Base-by-base conservation (phyloP, 2,888 invertebrate species). In the Chymomyza procnemis region DNA sequence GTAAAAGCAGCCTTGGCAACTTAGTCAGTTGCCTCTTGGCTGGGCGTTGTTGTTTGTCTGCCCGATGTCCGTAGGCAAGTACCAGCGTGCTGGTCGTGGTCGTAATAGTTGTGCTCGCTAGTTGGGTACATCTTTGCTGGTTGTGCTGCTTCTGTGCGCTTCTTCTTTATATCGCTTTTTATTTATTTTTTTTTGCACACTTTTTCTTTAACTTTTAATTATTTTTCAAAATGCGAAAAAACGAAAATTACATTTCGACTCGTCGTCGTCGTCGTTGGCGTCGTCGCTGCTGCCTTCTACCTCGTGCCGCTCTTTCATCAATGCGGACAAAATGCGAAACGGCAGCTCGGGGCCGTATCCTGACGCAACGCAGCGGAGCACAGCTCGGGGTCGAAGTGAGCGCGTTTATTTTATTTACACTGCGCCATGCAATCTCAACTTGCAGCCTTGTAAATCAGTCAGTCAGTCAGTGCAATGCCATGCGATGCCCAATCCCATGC, bases 401-500 rank as follows among this genome's bases (percentile, higher is more conserved):
- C 79, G 80, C 79, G 84, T 66, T 85, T 85, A 85, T 88, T 88
- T 85, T 88, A 85, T 85, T 85, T 85, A 87, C 88, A 78, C 80
- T 69, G 80, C 76, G 73, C 80, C 86, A 87, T 80, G 83, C 88
- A 85, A 85, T 85, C 88, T 88, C 87, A 73, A 87, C 80, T 72
- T 71, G 88, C 80, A 74, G 80, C 87, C 84, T 88, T 88, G 88
- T 85, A 85, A 85, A 88, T 85, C 84, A 87, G 85, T 85, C 86
- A 85, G 84, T 70, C 58, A 59, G 63, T 61, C 68, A 61, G 64
- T 48, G 61, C 65, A 63, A 34, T 46, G 59, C 16, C 63, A 41
- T 55, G 41, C 55, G 48, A 52, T 16, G 26, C 61, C 52, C 50
- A 26, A 16, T 41, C 34, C 34, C 12, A 12, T 9, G 12, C 34